These are phyloP conservation scores for Pristionchus mayeri DNA, from an alignment of 2,888 invertebrate species.

Conservation along the genomic window DNA sequence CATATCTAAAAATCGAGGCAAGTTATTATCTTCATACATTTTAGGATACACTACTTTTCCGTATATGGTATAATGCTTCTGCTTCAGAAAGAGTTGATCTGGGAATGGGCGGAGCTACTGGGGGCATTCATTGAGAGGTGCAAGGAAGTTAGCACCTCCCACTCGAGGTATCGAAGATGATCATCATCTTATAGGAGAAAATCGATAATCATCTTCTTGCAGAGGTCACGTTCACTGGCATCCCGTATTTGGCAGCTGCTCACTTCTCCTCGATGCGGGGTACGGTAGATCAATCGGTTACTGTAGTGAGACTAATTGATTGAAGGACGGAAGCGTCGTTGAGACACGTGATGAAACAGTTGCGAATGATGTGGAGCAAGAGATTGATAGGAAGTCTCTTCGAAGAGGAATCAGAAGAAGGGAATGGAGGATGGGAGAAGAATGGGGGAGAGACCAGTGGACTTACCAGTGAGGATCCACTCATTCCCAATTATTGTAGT, in stretches of 20 bases:
- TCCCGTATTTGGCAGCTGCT: constrained; percentile 86
- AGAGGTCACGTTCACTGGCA: constrained; percentile 91
- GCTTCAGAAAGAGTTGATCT: constrained; percentile 21
- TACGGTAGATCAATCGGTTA: background rate
- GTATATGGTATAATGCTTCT: too few species aligned
- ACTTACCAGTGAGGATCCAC: constrained; percentile 17
- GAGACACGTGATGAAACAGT: constrained; percentile 82
- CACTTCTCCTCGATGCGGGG: constrained; percentile 46
- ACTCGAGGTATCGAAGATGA: background rate
- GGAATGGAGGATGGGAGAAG: constrained; percentile 36
- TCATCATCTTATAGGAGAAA: too few species aligned
- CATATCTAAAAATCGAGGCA: constrained; percentile 63
- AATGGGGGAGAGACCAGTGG: constrained; percentile 21
- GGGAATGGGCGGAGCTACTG: constrained; percentile 43
- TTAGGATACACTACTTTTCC: background rate
- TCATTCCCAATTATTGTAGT: too few species aligned
- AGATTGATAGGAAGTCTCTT: constrained; percentile 48
- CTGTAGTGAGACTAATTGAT: constrained; percentile 43
- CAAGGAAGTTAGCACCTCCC: constrained; percentile 21
- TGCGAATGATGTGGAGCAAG: constrained; percentile 84
- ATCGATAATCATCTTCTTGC: too few species aligned
- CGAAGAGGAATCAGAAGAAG: constrained; percentile 29
- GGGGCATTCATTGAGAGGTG: constrained; percentile 36
- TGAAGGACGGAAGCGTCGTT: constrained; percentile 84
- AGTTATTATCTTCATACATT: constrained; percentile 34